Base-by-base conservation (phyloP, 2,888 invertebrate genomes). In the Clitarchus hookeri region DNA sequence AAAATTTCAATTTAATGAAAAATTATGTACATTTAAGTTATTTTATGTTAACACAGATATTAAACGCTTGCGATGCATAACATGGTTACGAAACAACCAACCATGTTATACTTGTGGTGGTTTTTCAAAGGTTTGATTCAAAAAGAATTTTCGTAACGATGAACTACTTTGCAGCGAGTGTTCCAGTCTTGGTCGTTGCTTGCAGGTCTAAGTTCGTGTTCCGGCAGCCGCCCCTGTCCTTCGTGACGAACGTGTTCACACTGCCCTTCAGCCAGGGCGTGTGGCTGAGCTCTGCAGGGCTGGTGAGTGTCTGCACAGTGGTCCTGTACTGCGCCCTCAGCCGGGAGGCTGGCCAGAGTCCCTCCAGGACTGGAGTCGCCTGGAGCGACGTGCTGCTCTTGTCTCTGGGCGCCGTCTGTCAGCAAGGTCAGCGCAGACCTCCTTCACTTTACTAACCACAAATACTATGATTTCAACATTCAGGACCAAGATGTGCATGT, bases 151-250 rank as follows among this genome's bases (percentile, higher is more conserved):
- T 36, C 36, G 36, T 36, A 36, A 36, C 4, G 36, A 36, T 36
- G 36, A 48, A 48, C 16, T 11, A 11, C 8, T 13, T 16, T 48
- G 48, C 16, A 16, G 11, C 16, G 16, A 48, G 48, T 94, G 6
- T 87, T 93, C 23, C 85, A 48, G 48, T 48, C 48, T 16, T 48
- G 11, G 12, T n/a, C 94, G 44, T 3, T 26, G 23, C 36, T 44
- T 27, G 27, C 86, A 87, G 87, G 84, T 53, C 84, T 1, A 84
- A 85, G 65, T 87, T 88, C 83, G 84, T 87, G 78, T 88, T 88
- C 85, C 85, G 87, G 27, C 87, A 87, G 84, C 88, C 88, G 11
- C 88, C 88, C 19, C 87, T 88, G 9, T 86, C 87, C 19, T 87
- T 86, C 82, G 86, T 87, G 84, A 85, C 53, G 54, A 88, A 87